Percentiles rank a stretch among this genome's conserved stretches.
phyloP scores from a whole-genome alignment of 2,888 invertebrate genomes.

The Acronicta aceris region DNA sequence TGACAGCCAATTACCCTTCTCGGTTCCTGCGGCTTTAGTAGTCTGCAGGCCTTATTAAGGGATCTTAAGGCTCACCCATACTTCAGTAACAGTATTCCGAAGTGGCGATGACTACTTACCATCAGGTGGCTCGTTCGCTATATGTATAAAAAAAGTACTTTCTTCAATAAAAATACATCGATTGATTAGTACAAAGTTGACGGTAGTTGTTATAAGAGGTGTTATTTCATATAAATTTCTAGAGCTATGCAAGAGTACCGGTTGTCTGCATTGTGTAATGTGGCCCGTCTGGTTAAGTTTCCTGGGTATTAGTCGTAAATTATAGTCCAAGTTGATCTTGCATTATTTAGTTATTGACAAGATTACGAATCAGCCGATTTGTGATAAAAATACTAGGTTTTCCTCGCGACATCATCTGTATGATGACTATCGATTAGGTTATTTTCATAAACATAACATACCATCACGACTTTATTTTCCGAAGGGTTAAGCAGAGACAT shows the following conservation, averaged over 20 bases:
- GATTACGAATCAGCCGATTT: conserved; percentile 22
- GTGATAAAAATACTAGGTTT: conserved; percentile 17
- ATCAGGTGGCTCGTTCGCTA: too few species aligned
- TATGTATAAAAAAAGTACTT: too few species aligned
- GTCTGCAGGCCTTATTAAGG: too few species aligned
- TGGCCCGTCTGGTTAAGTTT: conserved; percentile 24
- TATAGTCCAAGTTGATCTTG: conserved; percentile 30
- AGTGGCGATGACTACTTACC: too few species aligned
- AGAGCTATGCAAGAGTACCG: conserved; percentile 20
- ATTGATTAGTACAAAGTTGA: too few species aligned
- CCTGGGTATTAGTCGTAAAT: conserved; percentile 49
- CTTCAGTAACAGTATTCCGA: too few species aligned
- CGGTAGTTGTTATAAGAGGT: conserved; percentile 11
- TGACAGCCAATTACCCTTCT: too few species aligned
- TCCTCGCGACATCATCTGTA: background rate
- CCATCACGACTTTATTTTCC: too few species aligned
- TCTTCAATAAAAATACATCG: too few species aligned
- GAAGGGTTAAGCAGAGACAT: too few species aligned
- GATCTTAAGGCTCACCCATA: too few species aligned
- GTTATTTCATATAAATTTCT: conserved; percentile 34
- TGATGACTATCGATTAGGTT: background rate
- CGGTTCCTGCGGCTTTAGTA: too few species aligned
- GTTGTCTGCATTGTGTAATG: conserved; percentile 45
- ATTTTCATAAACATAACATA: background rate
- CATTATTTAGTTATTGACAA: conserved; percentile 35